These are phyloP conservation scores for Diuraphis noxia DNA, from an alignment of 1,140 invertebrate species.

Conservation along the genomic window DNA sequence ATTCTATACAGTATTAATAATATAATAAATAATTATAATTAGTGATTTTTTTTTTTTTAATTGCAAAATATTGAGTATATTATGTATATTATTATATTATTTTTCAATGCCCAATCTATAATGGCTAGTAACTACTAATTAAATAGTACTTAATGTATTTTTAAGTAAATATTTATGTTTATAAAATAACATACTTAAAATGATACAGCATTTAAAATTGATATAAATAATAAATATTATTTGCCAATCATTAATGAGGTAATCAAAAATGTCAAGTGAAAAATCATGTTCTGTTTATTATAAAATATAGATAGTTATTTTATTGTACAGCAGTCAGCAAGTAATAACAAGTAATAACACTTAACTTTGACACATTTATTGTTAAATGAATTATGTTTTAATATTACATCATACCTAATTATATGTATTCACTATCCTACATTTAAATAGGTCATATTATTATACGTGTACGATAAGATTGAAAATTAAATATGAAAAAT, in stretches of 20 bases:
- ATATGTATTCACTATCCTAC: background rate
- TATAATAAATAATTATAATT: too few relatives aligned
- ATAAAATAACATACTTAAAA: background rate
- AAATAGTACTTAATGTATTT: too few relatives aligned
- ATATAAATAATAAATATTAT: background rate
- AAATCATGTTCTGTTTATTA: background rate
- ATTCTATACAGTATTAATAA: too few relatives aligned
- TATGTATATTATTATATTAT: too few relatives aligned
- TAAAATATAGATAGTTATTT: background rate
- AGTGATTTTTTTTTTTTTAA: too few relatives aligned
- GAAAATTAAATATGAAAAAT: background rate
- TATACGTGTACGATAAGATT: background rate
- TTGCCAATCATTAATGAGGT: background rate
- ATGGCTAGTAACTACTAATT: too few relatives aligned
- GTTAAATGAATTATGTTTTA: background rate
- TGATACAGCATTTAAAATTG: background rate
- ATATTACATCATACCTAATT: background rate
- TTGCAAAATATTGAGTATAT: too few relatives aligned
- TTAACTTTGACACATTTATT: background rate
- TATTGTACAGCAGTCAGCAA: background rate
- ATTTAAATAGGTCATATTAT: background rate
- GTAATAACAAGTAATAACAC: background rate
- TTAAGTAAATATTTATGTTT: too few relatives aligned
- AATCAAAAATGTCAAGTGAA: background rate
- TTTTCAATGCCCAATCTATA: too few relatives aligned